Base-by-base conservation (phyloP, 2,113 vertebrate genomes). In the Synodontis membranacea region DNA sequence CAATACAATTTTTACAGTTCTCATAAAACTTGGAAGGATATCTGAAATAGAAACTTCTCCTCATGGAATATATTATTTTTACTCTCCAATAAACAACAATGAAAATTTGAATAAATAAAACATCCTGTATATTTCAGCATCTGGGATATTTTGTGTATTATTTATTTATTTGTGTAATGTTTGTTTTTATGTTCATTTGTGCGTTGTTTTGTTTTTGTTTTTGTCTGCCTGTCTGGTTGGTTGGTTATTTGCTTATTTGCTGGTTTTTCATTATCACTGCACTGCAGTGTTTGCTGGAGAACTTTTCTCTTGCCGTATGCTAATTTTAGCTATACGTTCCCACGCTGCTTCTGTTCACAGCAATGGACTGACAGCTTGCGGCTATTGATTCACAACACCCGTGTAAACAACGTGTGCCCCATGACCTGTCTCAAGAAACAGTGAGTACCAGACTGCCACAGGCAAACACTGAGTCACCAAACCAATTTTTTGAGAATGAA, bases 371-470 rank as follows among this genome's bases (percentile, higher is more conserved):
- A 98, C 91, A 97, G 98, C 82, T 94, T 99, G 93, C 94, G 95
- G 93, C 96, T 97, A 81, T 96, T 99, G 92, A 99, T 98, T 92
- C 97, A 98, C 92, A 99, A 99, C 93, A 97, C 98, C 85, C 97
- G 97, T 93, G 97, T 98, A 90, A 99, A 99, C 95, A 99, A 97
- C 2, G 97, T 99, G 91, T 98, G 97, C 92, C 98, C 97, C 6
- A 99, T 98, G 97, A 99, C 98, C 1, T 99, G 97, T 93, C 96
- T 99, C 88, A 98, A 97, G 92, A 99, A 99, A 94, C 97, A 99
- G 98, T 99, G 94, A 98, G 97, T 96, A 70, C 10, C 70, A 39
- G 37, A 86, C 58, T 37, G 17, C 70, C 80, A 72, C 54, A 76
- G 64, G 19, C 58, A 58, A 68, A 86, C 44, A 68, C 68, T 80